These are phyloP conservation scores for Stomatorhinus ivindoensis DNA, from an alignment of 2,113 vertebrate species.

Conservation along the genomic window DNA sequence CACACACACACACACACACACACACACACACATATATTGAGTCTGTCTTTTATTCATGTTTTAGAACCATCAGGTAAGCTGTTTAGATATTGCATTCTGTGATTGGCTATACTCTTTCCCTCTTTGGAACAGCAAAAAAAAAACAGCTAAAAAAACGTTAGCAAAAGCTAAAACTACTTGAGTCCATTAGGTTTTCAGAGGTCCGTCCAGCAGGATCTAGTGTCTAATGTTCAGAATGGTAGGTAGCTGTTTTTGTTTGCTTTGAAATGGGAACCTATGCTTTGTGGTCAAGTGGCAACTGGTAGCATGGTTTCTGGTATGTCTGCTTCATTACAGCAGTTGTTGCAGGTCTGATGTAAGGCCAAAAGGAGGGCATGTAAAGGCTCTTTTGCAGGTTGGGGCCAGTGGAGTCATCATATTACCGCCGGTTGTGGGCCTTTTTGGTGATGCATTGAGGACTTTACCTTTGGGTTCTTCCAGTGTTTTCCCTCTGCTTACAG, in stretches of 20 bases:
- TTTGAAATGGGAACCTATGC: neutral
- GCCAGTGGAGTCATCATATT: neutral
- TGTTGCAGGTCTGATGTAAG: neutral
- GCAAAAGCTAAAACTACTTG: neutral
- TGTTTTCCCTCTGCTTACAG: neutral
- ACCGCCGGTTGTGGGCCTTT: neutral
- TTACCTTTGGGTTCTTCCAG: neutral
- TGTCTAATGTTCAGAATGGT: neutral
- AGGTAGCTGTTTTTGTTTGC: neutral
- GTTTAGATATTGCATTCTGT: neutral
- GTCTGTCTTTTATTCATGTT: too few relatives aligned
- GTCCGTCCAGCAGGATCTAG: neutral
- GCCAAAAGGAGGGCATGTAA: neutral
- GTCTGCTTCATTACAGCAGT: neutral
- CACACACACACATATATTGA: too few relatives aligned
- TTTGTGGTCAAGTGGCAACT: neutral
- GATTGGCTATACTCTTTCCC: neutral
- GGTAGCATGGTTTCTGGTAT: neutral
- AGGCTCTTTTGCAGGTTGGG: neutral
- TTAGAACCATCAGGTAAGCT: neutral
- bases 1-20: too few relatives aligned
- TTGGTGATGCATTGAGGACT: neutral
- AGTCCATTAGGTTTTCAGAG: neutral
- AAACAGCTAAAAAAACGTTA: neutral
- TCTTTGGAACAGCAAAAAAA: neutral